phyloP scores from a whole-genome alignment of 2,797 vertebrate genomes.

The Pogonophryne albipinna region DNA sequence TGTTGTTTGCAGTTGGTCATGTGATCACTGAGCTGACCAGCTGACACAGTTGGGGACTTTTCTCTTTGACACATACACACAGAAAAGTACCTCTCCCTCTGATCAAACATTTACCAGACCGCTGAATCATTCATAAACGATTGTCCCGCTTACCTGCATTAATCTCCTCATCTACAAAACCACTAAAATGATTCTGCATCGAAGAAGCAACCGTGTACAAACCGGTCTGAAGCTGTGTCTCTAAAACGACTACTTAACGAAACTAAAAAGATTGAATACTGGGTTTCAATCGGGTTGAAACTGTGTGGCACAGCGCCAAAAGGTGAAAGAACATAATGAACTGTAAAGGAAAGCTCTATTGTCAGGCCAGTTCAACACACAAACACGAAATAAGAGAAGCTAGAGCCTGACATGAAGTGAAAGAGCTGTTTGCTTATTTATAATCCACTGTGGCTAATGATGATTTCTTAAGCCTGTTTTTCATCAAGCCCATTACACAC shows the following conservation, averaged over 20 bases:
- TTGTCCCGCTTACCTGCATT: slow-evolving; percentile 11
- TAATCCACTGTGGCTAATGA: neutral
- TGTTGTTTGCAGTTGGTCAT: slow-evolving; percentile 20
- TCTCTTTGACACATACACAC: slow-evolving; percentile 6
- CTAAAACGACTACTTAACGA: neutral
- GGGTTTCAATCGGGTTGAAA: neutral
- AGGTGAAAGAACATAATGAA: slow-evolving; percentile 11
- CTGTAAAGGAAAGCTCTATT: slow-evolving; percentile 1
- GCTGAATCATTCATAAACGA: slow-evolving; percentile 40
- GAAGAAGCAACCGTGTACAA: neutral
- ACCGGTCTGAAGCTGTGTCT: neutral
- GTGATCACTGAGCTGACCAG: slow-evolving; percentile 52
- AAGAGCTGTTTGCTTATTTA: slow-evolving; percentile 3
- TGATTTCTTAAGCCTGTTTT: slow-evolving; percentile 1
- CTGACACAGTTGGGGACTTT: slow-evolving; percentile 42
- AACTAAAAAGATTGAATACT: neutral
- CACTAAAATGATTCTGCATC: neutral
- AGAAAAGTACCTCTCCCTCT: slow-evolving; percentile 10
- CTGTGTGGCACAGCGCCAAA: neutral
- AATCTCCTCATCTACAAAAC: neutral
- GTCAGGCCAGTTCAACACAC: slow-evolving; percentile 2
- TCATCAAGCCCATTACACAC: slow-evolving; percentile 20
- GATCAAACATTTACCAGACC: slow-evolving; percentile 64
- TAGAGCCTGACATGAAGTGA: neutral
- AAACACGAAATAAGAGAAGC: neutral